phyloP scores from a whole-genome alignment of 2,888 invertebrate species.

The Aphidius colemani region DNA sequence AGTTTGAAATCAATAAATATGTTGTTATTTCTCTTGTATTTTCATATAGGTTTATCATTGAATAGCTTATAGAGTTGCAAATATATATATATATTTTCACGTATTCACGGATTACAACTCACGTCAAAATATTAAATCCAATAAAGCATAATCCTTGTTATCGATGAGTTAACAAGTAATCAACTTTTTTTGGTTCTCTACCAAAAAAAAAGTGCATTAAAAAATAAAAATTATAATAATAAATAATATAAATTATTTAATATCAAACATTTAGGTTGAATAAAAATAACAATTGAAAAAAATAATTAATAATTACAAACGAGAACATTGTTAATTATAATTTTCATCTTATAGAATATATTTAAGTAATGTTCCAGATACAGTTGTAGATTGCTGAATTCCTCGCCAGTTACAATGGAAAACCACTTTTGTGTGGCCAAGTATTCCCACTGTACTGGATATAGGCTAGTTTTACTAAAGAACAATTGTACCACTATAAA shows the following conservation, averaged over 20 bases:
- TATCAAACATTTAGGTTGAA: too few species aligned
- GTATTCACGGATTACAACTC: conserved; percentile 41
- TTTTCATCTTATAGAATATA: conserved; percentile 4
- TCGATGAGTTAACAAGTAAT: conserved; percentile 15
- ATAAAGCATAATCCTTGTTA: conserved; percentile 40
- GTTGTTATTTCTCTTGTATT: conserved; percentile 37
- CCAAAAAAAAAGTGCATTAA: background rate
- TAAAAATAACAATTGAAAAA: background rate
- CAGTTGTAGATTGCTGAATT: conserved; percentile 11
- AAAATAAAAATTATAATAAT: too few species aligned
- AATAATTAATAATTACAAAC: background rate
- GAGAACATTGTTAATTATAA: conserved; percentile 13
- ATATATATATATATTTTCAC: conserved; percentile 38
- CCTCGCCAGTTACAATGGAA: conserved; percentile 18
- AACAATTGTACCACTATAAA: conserved; percentile 15
- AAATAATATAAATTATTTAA: too few species aligned
- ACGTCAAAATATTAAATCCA: conserved; percentile 39
- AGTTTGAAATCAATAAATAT: conserved; percentile 26
- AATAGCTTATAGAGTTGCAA: conserved; percentile 26
- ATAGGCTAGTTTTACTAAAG: conserved; percentile 9
- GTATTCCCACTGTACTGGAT: background rate
- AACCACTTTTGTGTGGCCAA: conserved; percentile 22
- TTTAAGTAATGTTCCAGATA: conserved; percentile 5
- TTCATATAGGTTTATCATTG: conserved; percentile 41
- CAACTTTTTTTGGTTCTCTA: conserved; percentile 8